Percentiles rank a stretch among this genome's conserved stretches.
Conservation (phyloP, 2,113 vertebrate species). For the Paedocypris sp. region DNA sequence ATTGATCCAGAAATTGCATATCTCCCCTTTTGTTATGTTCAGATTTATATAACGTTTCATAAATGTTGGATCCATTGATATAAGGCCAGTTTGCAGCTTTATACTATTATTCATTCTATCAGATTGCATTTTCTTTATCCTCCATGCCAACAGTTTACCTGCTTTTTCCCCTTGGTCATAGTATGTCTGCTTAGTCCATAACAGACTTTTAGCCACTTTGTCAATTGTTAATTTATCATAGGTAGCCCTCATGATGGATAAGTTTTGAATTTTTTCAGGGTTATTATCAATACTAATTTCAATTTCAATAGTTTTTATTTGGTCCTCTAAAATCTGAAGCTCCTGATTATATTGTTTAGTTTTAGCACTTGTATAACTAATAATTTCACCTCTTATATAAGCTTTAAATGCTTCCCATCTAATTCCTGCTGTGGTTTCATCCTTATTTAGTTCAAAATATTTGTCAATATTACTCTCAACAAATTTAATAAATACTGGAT, state of each 20-base stretch:
- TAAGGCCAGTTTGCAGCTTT: neutral
- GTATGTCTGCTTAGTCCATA: slow-evolving; percentile 5
- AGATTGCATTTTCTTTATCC: neutral
- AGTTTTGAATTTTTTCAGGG: neutral
- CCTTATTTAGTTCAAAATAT: neutral
- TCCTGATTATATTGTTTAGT: neutral
- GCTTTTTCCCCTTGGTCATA: slow-evolving; percentile 24
- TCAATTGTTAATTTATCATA: slow-evolving; percentile 15
- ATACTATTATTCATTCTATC: neutral
- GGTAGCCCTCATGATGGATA: neutral
- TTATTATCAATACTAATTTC: neutral
- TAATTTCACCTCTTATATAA: neutral
- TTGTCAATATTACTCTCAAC: neutral
- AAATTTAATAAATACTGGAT: neutral
- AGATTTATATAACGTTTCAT: neutral
- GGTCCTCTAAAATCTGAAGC: neutral
- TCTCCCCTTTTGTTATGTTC: neutral
- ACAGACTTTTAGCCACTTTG: slow-evolving; percentile 3
- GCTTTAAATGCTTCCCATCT: neutral
- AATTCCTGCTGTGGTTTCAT: neutral
- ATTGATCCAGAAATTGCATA: neutral
- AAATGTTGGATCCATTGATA: neutral
- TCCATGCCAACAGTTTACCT: slow-evolving; percentile 12
- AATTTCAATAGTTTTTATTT: too few species aligned
- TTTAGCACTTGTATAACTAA: too few species aligned